Conservation (phyloP, 2,113 vertebrate species). For the Sceloporus undulatus region DNA sequence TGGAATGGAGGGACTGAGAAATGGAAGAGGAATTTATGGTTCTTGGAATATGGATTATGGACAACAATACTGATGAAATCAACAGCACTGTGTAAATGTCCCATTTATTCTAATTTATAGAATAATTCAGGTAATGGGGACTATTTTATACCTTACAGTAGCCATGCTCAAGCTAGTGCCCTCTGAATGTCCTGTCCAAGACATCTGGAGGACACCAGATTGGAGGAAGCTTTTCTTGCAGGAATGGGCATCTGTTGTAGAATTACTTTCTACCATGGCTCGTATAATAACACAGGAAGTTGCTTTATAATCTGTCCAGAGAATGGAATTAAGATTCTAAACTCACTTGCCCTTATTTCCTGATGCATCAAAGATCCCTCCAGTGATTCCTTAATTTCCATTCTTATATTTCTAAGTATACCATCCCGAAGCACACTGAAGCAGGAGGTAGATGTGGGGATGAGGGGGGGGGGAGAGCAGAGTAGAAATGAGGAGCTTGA, state of each 20-base stretch:
- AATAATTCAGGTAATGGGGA: rapidly evolving
- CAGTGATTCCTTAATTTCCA: neutral
- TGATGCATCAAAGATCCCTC: neutral
- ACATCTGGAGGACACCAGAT: too few relatives aligned
- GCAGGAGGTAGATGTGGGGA: neutral
- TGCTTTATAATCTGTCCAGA: neutral
- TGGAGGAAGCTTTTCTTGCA: neutral
- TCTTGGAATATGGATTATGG: too few relatives aligned
- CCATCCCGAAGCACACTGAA: neutral
- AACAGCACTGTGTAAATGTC: neutral
- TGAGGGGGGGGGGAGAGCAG: neutral
- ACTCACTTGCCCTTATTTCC: neutral
- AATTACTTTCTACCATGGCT: neutral
- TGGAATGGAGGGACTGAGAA: too few relatives aligned
- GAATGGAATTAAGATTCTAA: neutral
- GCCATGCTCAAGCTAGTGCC: too few relatives aligned
- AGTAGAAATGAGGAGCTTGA: neutral
- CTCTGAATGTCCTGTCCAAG: too few relatives aligned
- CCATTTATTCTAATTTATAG: constrained; percentile 6
- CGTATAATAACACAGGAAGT: neutral
- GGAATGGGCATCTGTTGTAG: neutral
- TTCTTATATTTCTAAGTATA: neutral
- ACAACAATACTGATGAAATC: neutral
- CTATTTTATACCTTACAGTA: neutral
- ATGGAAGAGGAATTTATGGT: too few relatives aligned